Base-by-base conservation (phyloP, 2,888 invertebrate species). In the Argyresthia goedartella region DNA sequence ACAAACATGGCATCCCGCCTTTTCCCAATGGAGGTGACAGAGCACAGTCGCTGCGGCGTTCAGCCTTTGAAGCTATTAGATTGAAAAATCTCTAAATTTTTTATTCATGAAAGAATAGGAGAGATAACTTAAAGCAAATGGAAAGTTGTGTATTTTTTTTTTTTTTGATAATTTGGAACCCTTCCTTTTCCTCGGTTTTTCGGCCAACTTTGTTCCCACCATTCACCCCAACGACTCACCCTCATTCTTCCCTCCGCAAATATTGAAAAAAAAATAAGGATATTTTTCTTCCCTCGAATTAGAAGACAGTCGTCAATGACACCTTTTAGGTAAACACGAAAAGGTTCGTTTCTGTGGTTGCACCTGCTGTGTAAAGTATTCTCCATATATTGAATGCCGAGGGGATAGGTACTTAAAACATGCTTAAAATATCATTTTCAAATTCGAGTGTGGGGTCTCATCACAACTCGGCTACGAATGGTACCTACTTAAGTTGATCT, bases 191-290 rank as follows among this genome's bases (percentile, higher is more conserved):
- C 34, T 25, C 13, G 25, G 34, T 47, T 47, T 48, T 48, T 48
- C 15, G 36, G 35, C 48, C 13, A 48, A 36, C 48, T 36, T 11
- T 25, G 13, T 36, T 48, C 36, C 48, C 35, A 48, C 48, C 35
- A 48, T 48, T 35, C 36, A 25, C 14, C 48, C 48, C 15, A 36
- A 9, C 35, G 15, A 34, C 45, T n/a, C n/a, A 35, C 48, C 48
- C 48, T 35, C 48, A 36, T 48, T 48, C 34, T 48, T 36, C 35
- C 48, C 36, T 36, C 36, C 48, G 13, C 48, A 48, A 48, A 48
- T 13, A 48, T 44, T 44, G 44, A 44, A 44, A 6, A 48, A n/a
- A 39, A 48, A 13, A 35, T 35, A 8, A 47, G 13, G 10, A 39
- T 36, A 15, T 36, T 35, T 48, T 48, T 25, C 48, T 36, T 48